Conservation (phyloP, 2,797 vertebrate species). For the Gambusia yucatana region DNA sequence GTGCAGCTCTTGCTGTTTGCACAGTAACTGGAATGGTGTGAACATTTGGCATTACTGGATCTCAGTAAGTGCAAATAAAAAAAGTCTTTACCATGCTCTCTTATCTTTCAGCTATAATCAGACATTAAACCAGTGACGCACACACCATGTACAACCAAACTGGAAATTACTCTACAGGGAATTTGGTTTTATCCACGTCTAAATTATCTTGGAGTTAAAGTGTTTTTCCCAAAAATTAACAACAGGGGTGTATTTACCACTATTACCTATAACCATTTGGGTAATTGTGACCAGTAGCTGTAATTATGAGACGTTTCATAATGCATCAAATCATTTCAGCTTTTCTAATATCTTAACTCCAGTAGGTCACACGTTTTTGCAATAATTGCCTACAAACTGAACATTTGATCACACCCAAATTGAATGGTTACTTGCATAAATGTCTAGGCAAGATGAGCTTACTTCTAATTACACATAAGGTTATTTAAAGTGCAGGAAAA, state of each 20-base stretch:
- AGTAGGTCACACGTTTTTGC: background rate
- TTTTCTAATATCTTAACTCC: background rate
- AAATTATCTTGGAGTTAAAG: background rate
- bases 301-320: background rate
- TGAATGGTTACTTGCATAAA: background rate
- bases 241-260: background rate
- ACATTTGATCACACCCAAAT: background rate
- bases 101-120: slow-evolving; percentile 52
- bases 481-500: background rate
- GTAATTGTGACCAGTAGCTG: background rate
- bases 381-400: background rate
- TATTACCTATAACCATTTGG: background rate
- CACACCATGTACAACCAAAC: slow-evolving; percentile 19
- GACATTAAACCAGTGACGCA: slow-evolving; percentile 44
- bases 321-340: background rate
- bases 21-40: slow-evolving; percentile 55
- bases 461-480: background rate
- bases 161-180: background rate
- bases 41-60: slow-evolving; percentile 61
- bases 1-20: slow-evolving; percentile 38
- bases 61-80: slow-evolving; percentile 62
- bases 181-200: background rate
- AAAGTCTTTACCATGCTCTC: slow-evolving; percentile 54
- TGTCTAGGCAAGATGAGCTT: background rate
- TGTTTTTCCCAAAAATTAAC: background rate